Base-by-base conservation (phyloP, 2,888 invertebrate species). In the Lasioglossum lativentre region DNA sequence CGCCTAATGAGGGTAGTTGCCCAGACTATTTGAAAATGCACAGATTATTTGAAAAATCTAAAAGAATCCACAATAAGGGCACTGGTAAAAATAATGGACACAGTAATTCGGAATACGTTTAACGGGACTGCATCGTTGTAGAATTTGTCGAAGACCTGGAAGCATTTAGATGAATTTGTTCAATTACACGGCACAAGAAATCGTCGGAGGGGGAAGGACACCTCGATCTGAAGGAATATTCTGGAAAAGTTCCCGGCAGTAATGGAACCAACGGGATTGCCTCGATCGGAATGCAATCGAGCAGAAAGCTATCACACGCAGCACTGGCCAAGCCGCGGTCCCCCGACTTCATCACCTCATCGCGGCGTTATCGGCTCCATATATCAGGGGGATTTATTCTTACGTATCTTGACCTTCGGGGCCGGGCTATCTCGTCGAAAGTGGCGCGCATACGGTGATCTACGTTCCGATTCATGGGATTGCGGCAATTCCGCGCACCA, bases 241-340 rank as follows among this genome's bases (percentile, higher is more conserved):
- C 59, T n/a, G 38, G 8, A 5, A 19, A 52, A 14, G 70, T 80
- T 80, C 34, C 8, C 34, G 47, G 30, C 30, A 5, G 52, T n/a
- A 79, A 83, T 74, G 52, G 78, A 78, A 78, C 14, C 71, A 72
- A n/a, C 47, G 75, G 79, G 76, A 73, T 80, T 83, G 83, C 81
- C 84, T 89, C 91, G 89, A 93, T 92, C 89, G 90, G 90, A 86
- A 91, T 89, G 91, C 91, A 93, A 93, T 93, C 92, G 92, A 90
- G 90, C 90, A 91, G 86, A 87, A 92, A 82, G 85, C 91, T 86
- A 93, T 93, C 91, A 91, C 86, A 90, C 90, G 90, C 92, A 91
- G 92, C 85, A 87, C 82, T 87, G 89, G 83, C 78, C 90, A 88
- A 78, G 85, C 83, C 78, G 34, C 80, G 87, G 80, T 89, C 83